Conservation (phyloP, 2,888 invertebrate genomes). For the Aplocera efformata region DNA sequence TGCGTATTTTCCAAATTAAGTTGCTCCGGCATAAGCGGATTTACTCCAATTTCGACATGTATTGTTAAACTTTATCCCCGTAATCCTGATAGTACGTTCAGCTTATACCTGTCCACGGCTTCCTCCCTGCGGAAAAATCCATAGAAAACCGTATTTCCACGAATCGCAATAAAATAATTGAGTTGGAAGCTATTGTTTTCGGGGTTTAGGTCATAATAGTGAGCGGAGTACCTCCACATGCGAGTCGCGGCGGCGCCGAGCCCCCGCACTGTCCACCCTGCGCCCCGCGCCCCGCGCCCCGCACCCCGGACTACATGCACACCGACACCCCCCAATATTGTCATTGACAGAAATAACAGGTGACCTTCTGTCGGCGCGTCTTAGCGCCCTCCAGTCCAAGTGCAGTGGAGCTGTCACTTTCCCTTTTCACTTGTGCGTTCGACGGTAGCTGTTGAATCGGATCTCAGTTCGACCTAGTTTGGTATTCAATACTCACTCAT, state of each 20-base stretch:
- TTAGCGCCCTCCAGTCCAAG: too few species aligned
- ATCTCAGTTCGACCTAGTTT: constrained; percentile 1
- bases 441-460: not conserved
- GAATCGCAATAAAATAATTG: constrained; percentile 14
- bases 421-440: not conserved
- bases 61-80: constrained; percentile 7
- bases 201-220: constrained; percentile 4
- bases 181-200: constrained; percentile 9
- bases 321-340: too few species aligned
- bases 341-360: not conserved
- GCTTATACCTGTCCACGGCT: not conserved
- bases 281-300: too few species aligned
- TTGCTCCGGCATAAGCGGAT: constrained; percentile 5
- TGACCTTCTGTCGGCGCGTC: too few species aligned
- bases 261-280: too few species aligned
- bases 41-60: constrained; percentile 4
- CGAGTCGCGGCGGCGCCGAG: too few species aligned
- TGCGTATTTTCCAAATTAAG: not conserved
- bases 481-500: constrained; percentile 1
- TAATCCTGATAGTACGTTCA: constrained; percentile 5
- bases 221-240: constrained; percentile 1
- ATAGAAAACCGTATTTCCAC: not conserved
- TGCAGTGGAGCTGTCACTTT: not conserved
- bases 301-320: too few species aligned
- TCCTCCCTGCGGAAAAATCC: constrained; percentile 1